These are phyloP conservation scores for Iselma pallidipennis DNA, from an alignment of 2,888 invertebrate genomes.

Conservation along the genomic window DNA sequence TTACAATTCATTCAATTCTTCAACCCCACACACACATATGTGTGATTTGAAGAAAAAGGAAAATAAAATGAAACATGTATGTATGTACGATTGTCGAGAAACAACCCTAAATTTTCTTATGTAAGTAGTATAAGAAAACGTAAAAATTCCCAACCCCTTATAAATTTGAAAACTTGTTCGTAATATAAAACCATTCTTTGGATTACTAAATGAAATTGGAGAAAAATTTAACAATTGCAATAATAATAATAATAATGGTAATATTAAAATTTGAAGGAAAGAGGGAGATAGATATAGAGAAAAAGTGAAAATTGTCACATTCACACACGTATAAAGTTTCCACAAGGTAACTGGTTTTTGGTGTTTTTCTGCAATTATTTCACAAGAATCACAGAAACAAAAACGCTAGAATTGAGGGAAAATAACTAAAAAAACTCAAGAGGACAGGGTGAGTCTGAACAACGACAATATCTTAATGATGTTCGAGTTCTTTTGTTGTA, in stretches of 20 bases:
- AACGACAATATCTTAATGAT: too few relatives aligned
- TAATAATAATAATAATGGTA: background rate
- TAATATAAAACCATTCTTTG: background rate
- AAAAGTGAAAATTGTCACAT: conserved; percentile 22
- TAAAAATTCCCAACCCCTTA: background rate
- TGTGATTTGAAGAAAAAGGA: background rate
- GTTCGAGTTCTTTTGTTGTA: too few relatives aligned
- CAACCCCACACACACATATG: background rate
- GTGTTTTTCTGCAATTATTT: background rate
- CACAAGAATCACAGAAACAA: too few relatives aligned
- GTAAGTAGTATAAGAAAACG: background rate
- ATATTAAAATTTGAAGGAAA: background rate
- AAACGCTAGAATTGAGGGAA: too few relatives aligned
- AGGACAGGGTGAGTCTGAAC: too few relatives aligned
- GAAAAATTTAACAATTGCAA: background rate
- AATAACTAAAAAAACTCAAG: too few relatives aligned
- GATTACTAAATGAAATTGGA: background rate
- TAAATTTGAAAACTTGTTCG: background rate
- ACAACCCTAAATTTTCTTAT: background rate
- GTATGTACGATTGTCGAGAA: background rate
- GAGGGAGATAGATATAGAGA: background rate
- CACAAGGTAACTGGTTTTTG: conserved; percentile 4
- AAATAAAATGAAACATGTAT: background rate
- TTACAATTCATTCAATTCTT: too few relatives aligned
- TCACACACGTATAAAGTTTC: conserved; percentile 25